Base-by-base conservation (phyloP, 2,113 vertebrate species). In the Onychorhynchus coronatus region DNA sequence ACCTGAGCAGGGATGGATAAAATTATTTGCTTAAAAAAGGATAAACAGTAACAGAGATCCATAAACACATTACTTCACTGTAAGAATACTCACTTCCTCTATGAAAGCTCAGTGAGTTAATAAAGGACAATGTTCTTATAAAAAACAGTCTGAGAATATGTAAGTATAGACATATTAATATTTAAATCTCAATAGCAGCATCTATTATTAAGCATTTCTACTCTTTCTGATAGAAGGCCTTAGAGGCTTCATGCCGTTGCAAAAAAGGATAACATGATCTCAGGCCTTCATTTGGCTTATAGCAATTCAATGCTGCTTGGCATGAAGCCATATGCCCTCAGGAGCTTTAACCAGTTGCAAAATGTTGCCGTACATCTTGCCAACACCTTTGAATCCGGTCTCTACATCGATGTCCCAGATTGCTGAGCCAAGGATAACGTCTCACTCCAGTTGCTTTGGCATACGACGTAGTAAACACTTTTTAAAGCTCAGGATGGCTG, bases 121-220 rank as follows among this genome's bases (percentile, higher is more conserved):
- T 74, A 93, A 90, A 94, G 10, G 39, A 80, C 63, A 93, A 67
- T 46, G 33, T 77, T 89, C 73, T 85, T 85, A 53, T n/a, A 80
- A 30, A 91, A 79, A 96, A 35, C 17, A 89, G 30, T 50, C 47
- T 88, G 28, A 88, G 30, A 80, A 91, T 83, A 80, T 59, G 20
- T 71, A 94, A 44, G 30, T 71, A 86, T 28, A 74, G 50, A 55
- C 82, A 93, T 58, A 94, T 91, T 77, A 88, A 91, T 88, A 94
- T 95, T 97, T 97, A 95, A 95, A 93, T 91, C 61, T 92, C 89
- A 93, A 84, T 67, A 95, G 39, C 42, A 78, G 14, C 22, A 93
- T 95, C 42, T 89, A 91, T 92, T 92, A 91, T 91, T 93, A 71
- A 84, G 86, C 35, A 72, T 74, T 80, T 74, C 42, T 77, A 31